Conservation (phyloP, 2,888 invertebrate genomes). For the Melanostoma mellinum region DNA sequence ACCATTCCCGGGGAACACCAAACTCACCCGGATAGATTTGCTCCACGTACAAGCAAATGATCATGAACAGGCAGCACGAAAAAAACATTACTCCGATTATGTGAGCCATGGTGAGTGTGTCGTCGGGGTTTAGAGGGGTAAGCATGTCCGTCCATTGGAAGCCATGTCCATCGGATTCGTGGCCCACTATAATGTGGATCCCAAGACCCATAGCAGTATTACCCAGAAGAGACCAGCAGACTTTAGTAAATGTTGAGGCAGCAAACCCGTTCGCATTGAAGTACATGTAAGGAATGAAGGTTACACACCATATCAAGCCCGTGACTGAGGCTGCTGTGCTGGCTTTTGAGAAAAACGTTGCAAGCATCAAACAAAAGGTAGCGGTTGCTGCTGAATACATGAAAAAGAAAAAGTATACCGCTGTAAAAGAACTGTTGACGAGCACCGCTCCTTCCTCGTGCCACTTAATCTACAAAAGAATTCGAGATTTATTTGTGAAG, state of each 20-base stretch:
- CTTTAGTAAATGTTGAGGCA: constrained; percentile 84
- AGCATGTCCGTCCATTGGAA: constrained; percentile 82
- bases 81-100: constrained; percentile 75
- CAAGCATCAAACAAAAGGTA: constrained; percentile 89
- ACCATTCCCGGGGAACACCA: constrained; percentile 90
- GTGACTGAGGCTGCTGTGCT: constrained; percentile 88
- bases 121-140: constrained; percentile 85
- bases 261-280: constrained; percentile 86
- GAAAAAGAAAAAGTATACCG: constrained; percentile 87
- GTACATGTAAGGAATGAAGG: constrained; percentile 88
- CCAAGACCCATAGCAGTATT: constrained; percentile 89
- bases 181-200: constrained; percentile 87
- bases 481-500: not conserved
- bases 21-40: constrained; percentile 91
- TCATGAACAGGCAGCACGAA: constrained; percentile 84
- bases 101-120: constrained; percentile 83
- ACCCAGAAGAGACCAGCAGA: constrained; percentile 85
- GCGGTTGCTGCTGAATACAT: constrained; percentile 87
- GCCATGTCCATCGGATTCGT: constrained; percentile 85
- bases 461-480: constrained; percentile 79
- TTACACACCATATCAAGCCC: constrained; percentile 88
- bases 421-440: constrained; percentile 85
- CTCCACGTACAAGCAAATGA: constrained; percentile 91
- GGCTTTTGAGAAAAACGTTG: constrained; percentile 89
- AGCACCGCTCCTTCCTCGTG: constrained; percentile 84